phyloP scores from a whole-genome alignment of 2,113 vertebrate species.

The Myotis davidii region DNA sequence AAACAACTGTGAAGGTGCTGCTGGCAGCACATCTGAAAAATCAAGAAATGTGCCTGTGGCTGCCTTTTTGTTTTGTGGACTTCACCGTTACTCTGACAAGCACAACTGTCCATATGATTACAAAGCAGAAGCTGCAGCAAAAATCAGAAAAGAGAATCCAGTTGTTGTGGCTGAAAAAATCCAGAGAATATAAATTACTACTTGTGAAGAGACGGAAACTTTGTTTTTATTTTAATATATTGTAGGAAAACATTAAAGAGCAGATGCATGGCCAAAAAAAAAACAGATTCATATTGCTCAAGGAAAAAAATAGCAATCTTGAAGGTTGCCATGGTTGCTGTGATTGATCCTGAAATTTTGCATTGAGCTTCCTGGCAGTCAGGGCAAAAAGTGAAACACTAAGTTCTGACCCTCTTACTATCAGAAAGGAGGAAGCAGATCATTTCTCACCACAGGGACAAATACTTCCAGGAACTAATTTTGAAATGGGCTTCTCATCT shows the following conservation, averaged over 20 bases:
- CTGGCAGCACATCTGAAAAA: slow-evolving; percentile 91
- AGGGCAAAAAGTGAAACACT: slow-evolving; percentile 58
- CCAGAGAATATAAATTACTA: slow-evolving; percentile 96
- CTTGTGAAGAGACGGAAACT: slow-evolving; percentile 88
- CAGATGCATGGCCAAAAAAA: slow-evolving; percentile 95
- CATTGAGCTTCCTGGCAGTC: slow-evolving; percentile 66
- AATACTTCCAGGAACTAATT: slow-evolving; percentile 68
- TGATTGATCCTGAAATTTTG: slow-evolving; percentile 22
- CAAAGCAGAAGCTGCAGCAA: slow-evolving; percentile 97
- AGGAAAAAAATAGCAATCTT: background rate
- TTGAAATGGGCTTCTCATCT: slow-evolving; percentile 52
- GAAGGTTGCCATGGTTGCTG: background rate
- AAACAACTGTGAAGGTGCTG: slow-evolving; percentile 94
- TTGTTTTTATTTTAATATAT: slow-evolving; percentile 88
- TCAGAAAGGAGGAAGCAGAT: slow-evolving; percentile 64
- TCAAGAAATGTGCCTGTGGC: slow-evolving; percentile 93
- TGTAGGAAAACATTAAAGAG: slow-evolving; percentile 89
- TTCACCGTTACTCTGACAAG: slow-evolving; percentile 99
- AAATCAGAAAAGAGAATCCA: slow-evolving; percentile 99
- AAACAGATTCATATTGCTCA: background rate
- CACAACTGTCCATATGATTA: slow-evolving; percentile 99
- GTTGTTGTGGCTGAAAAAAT: slow-evolving; percentile 99
- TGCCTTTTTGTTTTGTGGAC: slow-evolving; percentile 97
- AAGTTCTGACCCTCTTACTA: background rate
- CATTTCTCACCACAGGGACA: slow-evolving; percentile 31